A percentile compares a stretch with the other conserved stretches of the same genome.
These are phyloP conservation scores for Aptenodytes patagonicus DNA, from an alignment of 2,113 vertebrate genomes.

Conservation along the genomic window DNA sequence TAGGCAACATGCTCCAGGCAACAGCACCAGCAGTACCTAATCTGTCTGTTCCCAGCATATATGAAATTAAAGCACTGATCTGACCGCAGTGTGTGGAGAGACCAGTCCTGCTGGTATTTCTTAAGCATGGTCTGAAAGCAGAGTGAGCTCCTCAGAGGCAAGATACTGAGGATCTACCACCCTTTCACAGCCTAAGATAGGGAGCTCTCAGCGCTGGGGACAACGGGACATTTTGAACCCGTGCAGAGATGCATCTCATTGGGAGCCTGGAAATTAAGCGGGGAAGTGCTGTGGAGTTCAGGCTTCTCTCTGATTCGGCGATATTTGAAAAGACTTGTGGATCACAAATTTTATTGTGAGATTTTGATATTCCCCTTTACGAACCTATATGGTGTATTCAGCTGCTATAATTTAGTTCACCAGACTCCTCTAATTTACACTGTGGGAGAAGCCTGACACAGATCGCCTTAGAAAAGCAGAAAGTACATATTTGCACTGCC, in stretches of 20 bases:
- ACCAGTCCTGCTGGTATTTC: not conserved
- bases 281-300: not conserved
- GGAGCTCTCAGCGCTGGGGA: not conserved
- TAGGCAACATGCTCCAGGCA: not conserved
- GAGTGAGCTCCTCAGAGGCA: not conserved
- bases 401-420: not conserved
- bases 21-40: not conserved
- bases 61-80: not conserved
- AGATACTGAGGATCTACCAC: not conserved
- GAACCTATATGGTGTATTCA: not conserved
- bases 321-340: not conserved
- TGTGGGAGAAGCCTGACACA: not conserved
- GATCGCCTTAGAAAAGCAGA: not conserved
- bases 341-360: not conserved
- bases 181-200: not conserved
- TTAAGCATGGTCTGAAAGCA: not conserved
- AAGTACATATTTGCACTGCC: not conserved
- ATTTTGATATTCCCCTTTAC: not conserved
- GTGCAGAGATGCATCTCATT: not conserved
- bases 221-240: not conserved
- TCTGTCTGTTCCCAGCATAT: not conserved
- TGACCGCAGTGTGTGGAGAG: rapidly evolving
- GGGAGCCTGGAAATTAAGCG: not conserved
- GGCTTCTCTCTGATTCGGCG: not conserved
- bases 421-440: not conserved